Conservation (phyloP, 2,113 vertebrate genomes). For the Formicarius rufipectus region DNA sequence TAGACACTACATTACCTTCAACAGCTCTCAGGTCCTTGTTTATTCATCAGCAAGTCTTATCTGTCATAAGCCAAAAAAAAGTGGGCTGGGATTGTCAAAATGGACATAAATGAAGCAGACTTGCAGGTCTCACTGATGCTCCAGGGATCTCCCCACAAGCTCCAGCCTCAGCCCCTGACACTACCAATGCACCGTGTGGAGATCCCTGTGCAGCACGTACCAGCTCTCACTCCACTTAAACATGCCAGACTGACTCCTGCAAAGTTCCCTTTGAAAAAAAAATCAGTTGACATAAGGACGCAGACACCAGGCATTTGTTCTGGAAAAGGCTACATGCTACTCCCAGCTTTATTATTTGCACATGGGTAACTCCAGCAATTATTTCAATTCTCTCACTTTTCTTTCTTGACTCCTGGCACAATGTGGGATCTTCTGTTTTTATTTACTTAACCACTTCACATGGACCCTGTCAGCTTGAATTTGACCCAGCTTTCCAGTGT, state of each 20-base stretch:
- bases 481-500: neutral
- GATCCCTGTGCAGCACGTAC: neutral
- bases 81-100: neutral
- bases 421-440: neutral
- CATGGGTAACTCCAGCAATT: neutral
- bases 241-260: neutral
- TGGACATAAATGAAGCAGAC: neutral
- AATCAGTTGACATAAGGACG: neutral
- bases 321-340: neutral
- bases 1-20: slow-evolving; percentile 50
- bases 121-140: neutral
- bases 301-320: neutral
- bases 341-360: neutral
- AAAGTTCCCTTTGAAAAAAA: neutral
- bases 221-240: neutral
- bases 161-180: neutral
- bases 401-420: neutral
- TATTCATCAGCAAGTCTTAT: slow-evolving; percentile 36
- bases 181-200: neutral
- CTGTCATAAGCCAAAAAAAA: neutral
- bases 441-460: neutral
- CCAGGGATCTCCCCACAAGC: neutral
- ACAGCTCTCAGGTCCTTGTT: slow-evolving; percentile 20
- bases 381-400: neutral
- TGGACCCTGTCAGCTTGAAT: neutral